Base-by-base conservation (phyloP, 2,888 invertebrate genomes). In the Hymenopus coronatus region DNA sequence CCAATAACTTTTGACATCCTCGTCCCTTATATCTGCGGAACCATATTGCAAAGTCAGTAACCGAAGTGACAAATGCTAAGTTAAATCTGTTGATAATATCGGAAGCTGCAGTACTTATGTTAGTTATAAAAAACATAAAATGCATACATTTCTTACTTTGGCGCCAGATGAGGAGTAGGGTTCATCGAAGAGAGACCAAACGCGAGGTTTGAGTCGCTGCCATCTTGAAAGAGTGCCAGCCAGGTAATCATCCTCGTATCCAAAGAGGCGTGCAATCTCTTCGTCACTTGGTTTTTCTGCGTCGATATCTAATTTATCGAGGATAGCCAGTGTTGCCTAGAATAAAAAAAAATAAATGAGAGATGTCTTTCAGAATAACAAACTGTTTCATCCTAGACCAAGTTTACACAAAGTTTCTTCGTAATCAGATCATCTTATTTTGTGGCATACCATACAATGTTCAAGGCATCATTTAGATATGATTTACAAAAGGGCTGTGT, bases 111-210 rank as follows among this genome's bases (percentile, higher is more conserved):
- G 12, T 40, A 40, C 40, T n/a, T n/a, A n/a, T n/a, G 1, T 40
- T 40, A 40, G 12, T 40, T 40, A 12, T 40, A 40, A 40, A 40
- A 9, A 12, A 40, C 9, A 40, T 12, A 12, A 0, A 40, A 70
- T 70, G 20, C 85, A 85, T 85, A 12, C 30, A n/a, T 33, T 12
- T 84, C 84, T 33, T 93, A 98, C 98, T 96, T 99, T 99, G 90
- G 98, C 98, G 90, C 96, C 95, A 88, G 96, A 96, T 89, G 98
- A 98, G 91, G 98, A 98, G 92, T 98, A 98, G 0, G 99, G 99
- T 93, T 99, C 99, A 92, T 99, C 98, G 93, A 99, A 99, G 89
- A 99, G 94, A 6, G 98, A 97, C 98, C 98, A 99, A 88, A 99
- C 96, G 93, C 96, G 97, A 8, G 98, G 98, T 92, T 98, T 98